Conservation (phyloP, 1,140 invertebrate species). For the Triops cancriformis region DNA sequence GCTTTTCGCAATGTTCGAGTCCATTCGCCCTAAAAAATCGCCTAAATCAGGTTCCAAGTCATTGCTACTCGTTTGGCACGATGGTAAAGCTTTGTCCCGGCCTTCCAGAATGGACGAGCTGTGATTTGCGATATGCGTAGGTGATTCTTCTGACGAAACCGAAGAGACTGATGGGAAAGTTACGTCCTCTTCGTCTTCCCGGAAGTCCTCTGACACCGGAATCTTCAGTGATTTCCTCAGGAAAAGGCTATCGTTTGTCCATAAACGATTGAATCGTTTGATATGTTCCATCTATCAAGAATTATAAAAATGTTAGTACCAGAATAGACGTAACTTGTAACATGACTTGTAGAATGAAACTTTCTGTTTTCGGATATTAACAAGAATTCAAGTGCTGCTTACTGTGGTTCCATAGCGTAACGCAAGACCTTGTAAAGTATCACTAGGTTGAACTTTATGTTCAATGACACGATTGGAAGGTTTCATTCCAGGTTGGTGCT, state of each 20-base stretch:
- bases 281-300: slow-evolving; percentile 78
- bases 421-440: neutral
- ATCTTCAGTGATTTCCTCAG: slow-evolving; percentile 70
- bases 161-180: neutral
- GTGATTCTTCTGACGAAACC: neutral
- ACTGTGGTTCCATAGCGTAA: slow-evolving; percentile 1
- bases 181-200: neutral
- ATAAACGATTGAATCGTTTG: slow-evolving; percentile 72
- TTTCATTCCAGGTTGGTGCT: neutral
- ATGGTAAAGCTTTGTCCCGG: neutral
- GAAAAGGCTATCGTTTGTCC: slow-evolving; percentile 81
- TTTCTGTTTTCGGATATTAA: no score
- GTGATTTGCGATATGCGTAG: neutral
- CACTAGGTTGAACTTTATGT: neutral
- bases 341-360: no score
- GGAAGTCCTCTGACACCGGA: slow-evolving; percentile 49
- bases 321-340: no score
- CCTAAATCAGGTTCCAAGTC: neutral
- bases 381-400: neutral
- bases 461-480: neutral
- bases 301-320: no score
- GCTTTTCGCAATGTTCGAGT: neutral
- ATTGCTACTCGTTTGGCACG: neutral
- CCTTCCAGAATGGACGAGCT: neutral
- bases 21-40: neutral